These are phyloP conservation scores for Thysanoteuthis rhombus DNA, from an alignment of 2,888 invertebrate species.

Conservation along the genomic window DNA sequence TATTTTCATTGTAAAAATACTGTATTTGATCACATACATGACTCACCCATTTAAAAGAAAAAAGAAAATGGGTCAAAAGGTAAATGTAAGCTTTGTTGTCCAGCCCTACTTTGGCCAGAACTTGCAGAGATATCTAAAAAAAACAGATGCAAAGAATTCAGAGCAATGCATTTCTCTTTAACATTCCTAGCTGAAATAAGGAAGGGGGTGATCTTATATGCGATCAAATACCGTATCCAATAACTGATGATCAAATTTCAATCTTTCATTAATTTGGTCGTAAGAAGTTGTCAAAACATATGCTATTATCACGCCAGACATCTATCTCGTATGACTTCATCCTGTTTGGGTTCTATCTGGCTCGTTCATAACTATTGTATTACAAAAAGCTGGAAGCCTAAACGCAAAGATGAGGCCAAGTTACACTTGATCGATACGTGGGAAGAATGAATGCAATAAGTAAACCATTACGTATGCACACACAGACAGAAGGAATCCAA, in stretches of 20 bases:
- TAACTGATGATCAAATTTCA: background rate
- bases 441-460: background rate
- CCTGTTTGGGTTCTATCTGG: background rate
- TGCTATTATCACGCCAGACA: background rate
- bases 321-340: background rate
- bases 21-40: too few relatives aligned
- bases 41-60: too few relatives aligned
- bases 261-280: background rate
- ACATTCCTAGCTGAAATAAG: too few relatives aligned
- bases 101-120: too few relatives aligned
- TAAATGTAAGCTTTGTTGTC: too few relatives aligned
- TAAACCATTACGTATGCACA: background rate
- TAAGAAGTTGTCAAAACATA: background rate
- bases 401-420: background rate
- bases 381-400: background rate
- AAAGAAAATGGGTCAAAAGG: too few relatives aligned
- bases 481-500: too few relatives aligned
- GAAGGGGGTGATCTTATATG: too few relatives aligned
- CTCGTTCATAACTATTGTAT: background rate
- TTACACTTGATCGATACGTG: background rate
- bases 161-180: too few relatives aligned
- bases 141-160: too few relatives aligned
- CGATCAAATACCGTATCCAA: too few relatives aligned
- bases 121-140: too few relatives aligned
- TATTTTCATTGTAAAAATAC: background rate